Percentiles rank a stretch among this genome's conserved stretches.
These are phyloP conservation scores for Gallinago solitaria DNA, from an alignment of 2,797 vertebrate species.

Conservation along the genomic window DNA sequence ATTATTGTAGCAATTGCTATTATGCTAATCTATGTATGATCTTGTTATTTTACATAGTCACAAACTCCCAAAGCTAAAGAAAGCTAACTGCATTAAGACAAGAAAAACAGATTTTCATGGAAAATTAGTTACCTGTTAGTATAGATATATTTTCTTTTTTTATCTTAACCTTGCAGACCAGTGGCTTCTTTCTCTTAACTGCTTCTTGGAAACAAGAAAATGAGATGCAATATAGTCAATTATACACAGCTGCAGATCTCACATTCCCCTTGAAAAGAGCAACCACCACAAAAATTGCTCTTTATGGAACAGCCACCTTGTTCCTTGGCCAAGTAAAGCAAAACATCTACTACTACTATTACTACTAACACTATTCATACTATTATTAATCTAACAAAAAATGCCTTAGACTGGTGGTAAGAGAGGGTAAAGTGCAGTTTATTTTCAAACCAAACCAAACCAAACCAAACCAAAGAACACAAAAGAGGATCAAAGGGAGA, in stretches of 20 bases:
- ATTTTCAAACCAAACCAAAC: neutral
- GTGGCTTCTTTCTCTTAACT: neutral
- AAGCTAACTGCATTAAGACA: neutral
- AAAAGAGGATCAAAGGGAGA: neutral
- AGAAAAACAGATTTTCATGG: neutral
- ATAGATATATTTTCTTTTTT: neutral
- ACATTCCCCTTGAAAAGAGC: neutral
- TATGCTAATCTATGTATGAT: slow-evolving; percentile 42
- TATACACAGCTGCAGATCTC: neutral
- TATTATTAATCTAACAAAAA: neutral
- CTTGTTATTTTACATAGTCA: slow-evolving; percentile 33
- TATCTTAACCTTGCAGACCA: neutral
- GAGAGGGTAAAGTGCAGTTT: neutral
- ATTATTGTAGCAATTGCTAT: slow-evolving; percentile 26
- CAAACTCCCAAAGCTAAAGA: slow-evolving; percentile 7
- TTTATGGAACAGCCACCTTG: neutral
- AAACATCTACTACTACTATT: neutral
- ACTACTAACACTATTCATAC: too few species aligned
- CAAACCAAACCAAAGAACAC: neutral
- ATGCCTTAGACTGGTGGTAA: neutral
- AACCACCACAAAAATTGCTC: neutral
- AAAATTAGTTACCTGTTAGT: neutral
- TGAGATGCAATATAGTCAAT: neutral
- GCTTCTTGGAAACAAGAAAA: neutral
- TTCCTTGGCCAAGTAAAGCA: neutral